Percentiles rank a stretch among this genome's conserved stretches.
phyloP scores from a whole-genome alignment of 1,140 invertebrate genomes.

The Cecropterus lyciades region DNA sequence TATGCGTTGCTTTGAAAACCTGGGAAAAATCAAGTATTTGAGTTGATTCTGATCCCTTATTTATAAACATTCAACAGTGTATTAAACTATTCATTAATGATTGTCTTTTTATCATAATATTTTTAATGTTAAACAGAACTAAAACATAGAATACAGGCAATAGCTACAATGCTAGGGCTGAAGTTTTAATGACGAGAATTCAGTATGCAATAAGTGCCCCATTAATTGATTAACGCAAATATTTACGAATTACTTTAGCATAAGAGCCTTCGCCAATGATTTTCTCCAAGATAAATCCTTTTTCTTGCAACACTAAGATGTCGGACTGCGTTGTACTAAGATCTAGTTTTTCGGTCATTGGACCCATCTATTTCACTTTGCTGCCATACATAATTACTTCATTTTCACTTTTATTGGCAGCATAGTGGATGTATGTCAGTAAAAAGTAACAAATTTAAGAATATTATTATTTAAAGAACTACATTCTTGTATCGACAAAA shows the following conservation, averaged over 20 bases:
- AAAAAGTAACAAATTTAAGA: not conserved
- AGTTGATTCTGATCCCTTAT: not conserved
- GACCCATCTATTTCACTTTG: conserved; percentile 57
- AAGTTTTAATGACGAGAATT: no score
- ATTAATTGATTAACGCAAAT: no score
- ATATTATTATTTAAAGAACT: not conserved
- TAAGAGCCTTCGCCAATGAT: conserved; percentile 75
- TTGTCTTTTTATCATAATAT: no score
- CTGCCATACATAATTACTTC: conserved; percentile 55
- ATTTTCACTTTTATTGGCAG: conserved; percentile 67
- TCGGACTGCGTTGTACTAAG: conserved; percentile 69
- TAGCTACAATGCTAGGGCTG: no score
- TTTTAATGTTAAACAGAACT: no score
- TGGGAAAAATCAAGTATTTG: conserved; percentile 48
- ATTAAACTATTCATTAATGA: no score
- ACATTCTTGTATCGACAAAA: conserved; percentile 20
- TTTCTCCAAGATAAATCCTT: conserved; percentile 72
- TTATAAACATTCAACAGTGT: not conserved
- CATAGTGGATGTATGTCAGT: conserved; percentile 48
- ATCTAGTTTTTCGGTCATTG: conserved; percentile 60
- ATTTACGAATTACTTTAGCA: conserved; percentile 62
- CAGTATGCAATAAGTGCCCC: no score
- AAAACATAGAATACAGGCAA: no score
- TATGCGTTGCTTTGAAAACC: conserved; percentile 87
- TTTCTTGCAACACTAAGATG: conserved; percentile 65